phyloP scores from a whole-genome alignment of 1,140 invertebrate genomes.

The Bradysia coprophila region DNA sequence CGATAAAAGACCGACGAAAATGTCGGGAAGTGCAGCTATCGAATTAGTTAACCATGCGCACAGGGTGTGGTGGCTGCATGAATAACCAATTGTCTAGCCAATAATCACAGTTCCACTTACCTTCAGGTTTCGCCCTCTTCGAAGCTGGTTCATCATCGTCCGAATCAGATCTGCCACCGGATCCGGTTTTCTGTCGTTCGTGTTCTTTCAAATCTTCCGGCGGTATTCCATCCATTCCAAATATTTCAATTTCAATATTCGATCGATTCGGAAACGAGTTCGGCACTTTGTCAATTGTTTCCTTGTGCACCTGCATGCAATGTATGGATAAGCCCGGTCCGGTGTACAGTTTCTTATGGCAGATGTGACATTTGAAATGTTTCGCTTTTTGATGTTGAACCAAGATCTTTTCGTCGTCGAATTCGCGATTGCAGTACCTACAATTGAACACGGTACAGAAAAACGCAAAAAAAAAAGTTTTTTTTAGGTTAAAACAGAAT shows the following conservation, averaged over 20 bases:
- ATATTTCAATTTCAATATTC: slow-evolving; percentile 99
- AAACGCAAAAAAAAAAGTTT: too few relatives aligned
- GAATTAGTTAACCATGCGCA: too few relatives aligned
- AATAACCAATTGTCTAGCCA: too few relatives aligned
- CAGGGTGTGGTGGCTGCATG: too few relatives aligned
- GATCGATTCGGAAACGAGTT: slow-evolving; percentile 94
- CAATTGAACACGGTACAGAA: slow-evolving; percentile 1
- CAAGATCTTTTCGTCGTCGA: slow-evolving; percentile 99
- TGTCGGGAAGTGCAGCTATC: too few relatives aligned
- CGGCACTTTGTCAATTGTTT: slow-evolving; percentile 98
- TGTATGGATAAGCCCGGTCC: slow-evolving; percentile 94
- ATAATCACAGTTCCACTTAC: too few relatives aligned
- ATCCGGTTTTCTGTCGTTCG: slow-evolving; percentile 63
- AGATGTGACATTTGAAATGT: slow-evolving; percentile 99
- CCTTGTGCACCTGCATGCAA: slow-evolving; percentile 99
- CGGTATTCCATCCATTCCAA: slow-evolving; percentile 99
- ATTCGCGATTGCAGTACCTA: slow-evolving; percentile 99
- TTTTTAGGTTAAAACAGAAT: too few relatives aligned
- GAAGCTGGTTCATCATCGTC: slow-evolving; percentile 63
- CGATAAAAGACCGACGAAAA: too few relatives aligned
- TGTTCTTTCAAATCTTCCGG: slow-evolving; percentile 87
- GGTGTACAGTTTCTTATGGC: slow-evolving; percentile 98
- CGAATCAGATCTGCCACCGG: slow-evolving; percentile 47
- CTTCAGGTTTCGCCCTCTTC: slow-evolving; percentile 41
- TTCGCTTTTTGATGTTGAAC: slow-evolving; percentile 99